Percentiles rank a stretch among this genome's conserved stretches.
These are phyloP conservation scores for Tetropium fuscum DNA, from an alignment of 2,888 invertebrate genomes.

Conservation along the genomic window DNA sequence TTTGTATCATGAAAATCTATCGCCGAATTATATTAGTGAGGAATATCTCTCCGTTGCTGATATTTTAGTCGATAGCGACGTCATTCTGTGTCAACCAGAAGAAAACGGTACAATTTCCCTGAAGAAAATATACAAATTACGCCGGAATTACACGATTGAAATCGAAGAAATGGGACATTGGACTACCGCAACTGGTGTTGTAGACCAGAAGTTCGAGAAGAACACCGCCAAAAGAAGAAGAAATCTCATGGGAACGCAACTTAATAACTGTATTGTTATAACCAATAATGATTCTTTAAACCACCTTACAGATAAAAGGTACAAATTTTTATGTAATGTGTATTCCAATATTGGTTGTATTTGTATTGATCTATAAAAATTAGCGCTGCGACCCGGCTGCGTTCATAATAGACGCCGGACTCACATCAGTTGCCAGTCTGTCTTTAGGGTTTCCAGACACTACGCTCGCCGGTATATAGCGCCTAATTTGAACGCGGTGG, in stretches of 20 bases:
- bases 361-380: too few relatives aligned
- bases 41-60: conserved; percentile 43
- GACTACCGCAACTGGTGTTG: conserved; percentile 39
- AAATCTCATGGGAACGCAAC: conserved; percentile 65
- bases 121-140: conserved; percentile 51
- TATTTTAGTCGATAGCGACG: conserved; percentile 68
- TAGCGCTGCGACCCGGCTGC: too few relatives aligned
- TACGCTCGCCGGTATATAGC: too few relatives aligned
- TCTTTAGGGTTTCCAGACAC: too few relatives aligned
- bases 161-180: conserved; percentile 53
- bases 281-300: conserved; percentile 72
- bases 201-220: conserved; percentile 36
- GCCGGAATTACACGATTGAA: conserved; percentile 38
- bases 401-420: too few relatives aligned
- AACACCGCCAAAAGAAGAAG: conserved; percentile 62
- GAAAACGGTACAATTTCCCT: conserved; percentile 54
- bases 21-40: conserved; percentile 21
- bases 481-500: too few relatives aligned
- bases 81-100: conserved; percentile 63
- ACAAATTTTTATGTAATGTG: conserved; percentile 43
- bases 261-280: conserved; percentile 71
- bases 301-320: conserved; percentile 73
- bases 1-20: conserved; percentile 43
- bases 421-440: too few relatives aligned
- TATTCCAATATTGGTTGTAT: too few relatives aligned